Evolutionary conservation across 2,113 vertebrate species (phyloP), one percentile per base, ranked within the genome.

Genomic region (Poeciliopsis occidentalis): DNA sequence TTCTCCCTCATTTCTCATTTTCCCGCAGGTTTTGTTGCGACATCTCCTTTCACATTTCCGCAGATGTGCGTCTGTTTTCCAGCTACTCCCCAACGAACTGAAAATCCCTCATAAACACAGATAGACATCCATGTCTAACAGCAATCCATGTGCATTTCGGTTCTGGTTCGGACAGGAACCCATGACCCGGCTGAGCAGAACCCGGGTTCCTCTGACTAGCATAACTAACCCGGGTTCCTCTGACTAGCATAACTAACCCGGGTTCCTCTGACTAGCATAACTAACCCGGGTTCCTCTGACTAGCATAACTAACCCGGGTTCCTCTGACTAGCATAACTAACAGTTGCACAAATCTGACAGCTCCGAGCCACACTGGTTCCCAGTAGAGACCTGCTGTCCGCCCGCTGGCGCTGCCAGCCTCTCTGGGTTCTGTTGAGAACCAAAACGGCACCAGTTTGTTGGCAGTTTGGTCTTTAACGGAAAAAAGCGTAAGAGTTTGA

Each of bases 311-410:
- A 27, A 27, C 27, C 27, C 27, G 27, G 27, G 27, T 27, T 27
- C 27, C 27, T 27, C 27, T 27, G 27, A 27, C 27, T 27, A 27
- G 27, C 2, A 7, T 57, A 15, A 75, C 74, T 51, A 75, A 68
- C 77, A n/a, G 37, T 32, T 69, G 3, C 3, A 41, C 44, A 39
- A 69, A 76, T 39, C 60, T 76, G 80, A 76, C 71, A 72, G 63
- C 60, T 1, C 17, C 0, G 22, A 63, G 12, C n/a, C 57, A 39
- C 17, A 0, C 37, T 30, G 32, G 26, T 8, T 29, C 5, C 73
- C 57, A 26, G 26, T 29, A 13, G 4, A 30, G 4, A 22, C 13
- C 4, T 32, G 12, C 12, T 61, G 64, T n/a, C 0, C 1, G 24
- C 3, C 34, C 15, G 15, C 24, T 54, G 0, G 34, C 26, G 24